These are phyloP conservation scores for Serilophus lunatus DNA, from an alignment of 2,113 vertebrate species.

Conservation along the genomic window DNA sequence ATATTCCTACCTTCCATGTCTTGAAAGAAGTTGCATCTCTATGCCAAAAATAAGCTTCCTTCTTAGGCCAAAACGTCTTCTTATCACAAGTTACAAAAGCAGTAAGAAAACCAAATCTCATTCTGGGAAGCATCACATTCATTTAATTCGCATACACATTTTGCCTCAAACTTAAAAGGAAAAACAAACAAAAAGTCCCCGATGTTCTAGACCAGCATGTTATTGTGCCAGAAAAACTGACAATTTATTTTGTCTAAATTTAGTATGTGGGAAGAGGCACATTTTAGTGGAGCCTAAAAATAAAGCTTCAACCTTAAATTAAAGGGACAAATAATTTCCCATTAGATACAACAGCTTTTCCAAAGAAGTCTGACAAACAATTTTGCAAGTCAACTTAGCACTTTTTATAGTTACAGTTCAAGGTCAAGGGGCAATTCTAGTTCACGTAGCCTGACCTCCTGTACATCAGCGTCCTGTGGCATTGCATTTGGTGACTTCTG, in stretches of 20 bases:
- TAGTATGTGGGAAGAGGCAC: not conserved
- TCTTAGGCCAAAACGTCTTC: not conserved
- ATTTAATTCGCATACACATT: not conserved
- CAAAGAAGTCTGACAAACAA: not conserved
- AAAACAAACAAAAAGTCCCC: not conserved
- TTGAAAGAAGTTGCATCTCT: not conserved
- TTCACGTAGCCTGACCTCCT: not conserved
- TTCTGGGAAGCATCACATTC: not conserved
- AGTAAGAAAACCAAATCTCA: not conserved
- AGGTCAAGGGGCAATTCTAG: not conserved
- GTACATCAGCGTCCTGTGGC: not conserved
- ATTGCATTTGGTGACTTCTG: not conserved
- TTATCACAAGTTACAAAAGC: slow-evolving; percentile 10
- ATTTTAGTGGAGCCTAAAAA: slow-evolving; percentile 10
- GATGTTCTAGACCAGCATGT: not conserved
- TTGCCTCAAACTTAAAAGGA: slow-evolving; percentile 17
- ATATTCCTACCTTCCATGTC: not conserved
- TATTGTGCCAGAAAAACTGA: not conserved
- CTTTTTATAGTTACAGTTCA: not conserved
- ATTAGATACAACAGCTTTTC: not conserved
- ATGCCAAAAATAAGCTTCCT: not conserved
- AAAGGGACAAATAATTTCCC: not conserved
- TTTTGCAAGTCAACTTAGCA: not conserved
- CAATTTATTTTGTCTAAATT: slow-evolving; percentile 24
- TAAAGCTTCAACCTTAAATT: not conserved